Conservation (phyloP, 1,140 invertebrate genomes). For the Matsumurasca onukii region DNA sequence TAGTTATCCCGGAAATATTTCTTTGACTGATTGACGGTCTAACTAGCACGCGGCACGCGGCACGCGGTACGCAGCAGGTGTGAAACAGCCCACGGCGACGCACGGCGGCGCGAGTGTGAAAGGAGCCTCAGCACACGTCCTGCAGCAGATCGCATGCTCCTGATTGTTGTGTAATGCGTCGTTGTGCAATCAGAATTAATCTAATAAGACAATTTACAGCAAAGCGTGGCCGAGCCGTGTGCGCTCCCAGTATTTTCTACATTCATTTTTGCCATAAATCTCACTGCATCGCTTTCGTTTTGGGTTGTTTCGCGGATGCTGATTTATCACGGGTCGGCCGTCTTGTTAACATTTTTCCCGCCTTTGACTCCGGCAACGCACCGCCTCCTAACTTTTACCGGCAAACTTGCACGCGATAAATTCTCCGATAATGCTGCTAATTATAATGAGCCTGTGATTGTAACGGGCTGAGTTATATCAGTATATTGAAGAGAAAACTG, state of each 20-base stretch:
- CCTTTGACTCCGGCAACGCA: not conserved
- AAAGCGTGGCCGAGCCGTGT: not conserved
- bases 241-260: not conserved
- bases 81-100: too few species aligned
- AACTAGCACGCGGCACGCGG: too few species aligned
- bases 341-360: conserved; percentile 25
- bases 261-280: conserved; percentile 14
- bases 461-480: too few species aligned
- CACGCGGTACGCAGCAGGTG: too few species aligned
- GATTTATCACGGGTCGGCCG: conserved; percentile 9
- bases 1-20: too few species aligned
- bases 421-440: conserved; percentile 8
- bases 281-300: conserved; percentile 10
- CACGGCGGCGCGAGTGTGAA: too few species aligned
- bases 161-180: conserved; percentile 19
- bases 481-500: too few species aligned
- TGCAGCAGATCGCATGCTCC: conserved; percentile 7
- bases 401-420: conserved; percentile 5
- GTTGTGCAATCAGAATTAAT: conserved; percentile 25
- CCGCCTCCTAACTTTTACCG: not conserved
- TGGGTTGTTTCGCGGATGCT: conserved; percentile 18
- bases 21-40: too few species aligned
- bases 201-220: conserved; percentile 26
- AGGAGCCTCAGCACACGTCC: not conserved
- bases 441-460: too few species aligned